phyloP scores from a whole-genome alignment of 2,797 vertebrate species.

The Centroberyx gerrardi region DNA sequence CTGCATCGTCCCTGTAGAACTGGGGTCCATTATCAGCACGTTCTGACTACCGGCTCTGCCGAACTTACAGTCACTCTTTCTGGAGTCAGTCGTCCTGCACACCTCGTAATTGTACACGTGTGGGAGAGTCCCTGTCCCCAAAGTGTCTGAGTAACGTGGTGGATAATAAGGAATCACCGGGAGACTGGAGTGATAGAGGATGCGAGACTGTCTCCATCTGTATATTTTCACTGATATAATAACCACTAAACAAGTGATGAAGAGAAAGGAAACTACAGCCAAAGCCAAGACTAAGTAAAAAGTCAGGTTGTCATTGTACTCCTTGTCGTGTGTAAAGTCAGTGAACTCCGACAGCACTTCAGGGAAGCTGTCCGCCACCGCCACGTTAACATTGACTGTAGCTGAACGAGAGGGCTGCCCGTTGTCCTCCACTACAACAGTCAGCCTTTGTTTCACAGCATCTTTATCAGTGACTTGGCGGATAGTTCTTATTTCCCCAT shows the following conservation, averaged over 20 bases:
- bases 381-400: slow-evolving; percentile 54
- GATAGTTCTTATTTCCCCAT: slow-evolving; percentile 87
- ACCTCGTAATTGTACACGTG: no score
- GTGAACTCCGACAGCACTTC: slow-evolving; percentile 75
- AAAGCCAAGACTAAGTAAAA: no score
- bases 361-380: slow-evolving; percentile 80
- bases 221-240: slow-evolving; percentile 60
- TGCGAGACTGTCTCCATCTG: slow-evolving; percentile 56
- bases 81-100: no score
- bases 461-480: slow-evolving; percentile 86
- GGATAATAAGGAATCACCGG: no score
- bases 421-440: slow-evolving; percentile 85
- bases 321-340: slow-evolving; percentile 31
- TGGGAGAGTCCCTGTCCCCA: no score
- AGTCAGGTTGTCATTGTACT: no score
- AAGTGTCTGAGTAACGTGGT: no score
- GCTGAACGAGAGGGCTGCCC: slow-evolving; percentile 58
- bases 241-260: slow-evolving; percentile 54
- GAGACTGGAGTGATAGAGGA: slow-evolving; percentile 34
- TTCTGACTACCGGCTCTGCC: no score
- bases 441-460: slow-evolving; percentile 83
- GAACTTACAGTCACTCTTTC: no score
- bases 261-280: slow-evolving; percentile 61
- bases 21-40: no score
- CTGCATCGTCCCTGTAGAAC: no score